Evolutionary conservation across 2,797 vertebrate genomes (phyloP), one percentile per base, ranked within the genome.

Genomic region (Microcaecilia unicolor): DNA sequence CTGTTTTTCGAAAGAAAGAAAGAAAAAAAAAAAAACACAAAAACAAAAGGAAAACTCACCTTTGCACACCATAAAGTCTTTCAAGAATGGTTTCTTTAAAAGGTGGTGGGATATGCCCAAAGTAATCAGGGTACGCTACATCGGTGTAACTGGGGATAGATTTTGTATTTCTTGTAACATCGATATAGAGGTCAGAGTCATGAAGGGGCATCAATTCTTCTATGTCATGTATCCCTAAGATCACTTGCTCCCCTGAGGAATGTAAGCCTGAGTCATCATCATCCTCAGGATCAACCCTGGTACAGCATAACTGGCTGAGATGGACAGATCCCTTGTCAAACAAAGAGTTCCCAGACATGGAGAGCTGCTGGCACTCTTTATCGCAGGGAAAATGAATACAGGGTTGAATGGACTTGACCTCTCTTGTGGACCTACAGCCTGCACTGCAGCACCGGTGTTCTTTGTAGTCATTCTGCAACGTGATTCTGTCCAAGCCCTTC

Each of bases 81-180:
- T 98, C 92, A 64, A 93, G 45, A 55, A 90, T 89, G 31, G 85
- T 91, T 30, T 99, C 96, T 32, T 82, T 87, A 62, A 89, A 90
- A 9, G 81, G 77, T 15, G 91, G 92, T 4, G 92, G 87, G 48
- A 94, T 72, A 33, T 98, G 95, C 18, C 96, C 96, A 66, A 92
- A 99, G 74, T 98, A 99, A 74, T 99, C 96, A 15, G 96, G 96
- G 61, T 98, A 99, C 27, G 92, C 95, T 53, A 98, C 92, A 58
- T 99, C 93, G 18, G 89, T 81, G 28, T 97, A 98, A 23, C 81
- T 78, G 3, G 90, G 92, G 25, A 98, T 86, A 22, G 96, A 98
- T 29, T 61, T 72, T 0, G 93, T 99, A 20, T 46, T 82, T 67
- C 93, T 99, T 51, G 93, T 86, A 80, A 91, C 87, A 60, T 93